Base-by-base conservation (phyloP, 2,888 invertebrate genomes). In the Didymodactylos carnosus region DNA sequence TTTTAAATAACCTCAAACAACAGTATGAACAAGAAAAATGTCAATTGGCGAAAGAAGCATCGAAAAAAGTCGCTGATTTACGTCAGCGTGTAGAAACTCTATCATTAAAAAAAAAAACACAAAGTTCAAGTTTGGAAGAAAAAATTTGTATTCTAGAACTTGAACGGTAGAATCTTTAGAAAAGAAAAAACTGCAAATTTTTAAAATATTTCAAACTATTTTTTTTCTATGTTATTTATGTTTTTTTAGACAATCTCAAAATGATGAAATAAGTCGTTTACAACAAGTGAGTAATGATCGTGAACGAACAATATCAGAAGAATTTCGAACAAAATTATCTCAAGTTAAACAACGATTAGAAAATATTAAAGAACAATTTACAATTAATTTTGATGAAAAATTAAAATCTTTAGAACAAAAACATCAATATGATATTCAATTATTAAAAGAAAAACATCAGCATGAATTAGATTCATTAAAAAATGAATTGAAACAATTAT, bases 21-120 rank as follows among this genome's bases (percentile, higher is more conserved):
- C 81, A 81, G 49, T 81, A 82, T 78, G 82, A 82, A 75, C 80
- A 80, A 72, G 81, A 82, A 75, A 78, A 81, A 49, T 79, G 80
- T 74, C 79, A 72, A n/a, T 77, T 80, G 72, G 78, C 79, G 73
- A 73, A 77, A 25, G 76, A 77, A 41, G 77, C 80, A 23, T 74
- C 80, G 43, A 14, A 35, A 6, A 35, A 25, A 25, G 23, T 71
- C 16, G 71, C 39, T 51, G 71, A 71, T 51, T 71, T 71, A 46
- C 46, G 35, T 49, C 35, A 19, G 13, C 71, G 71, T 49, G 71
- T 40, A 14, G 71, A 71, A 39, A 71, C 35, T 23, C 71, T 46
- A 13, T 46, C 46, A 25, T 13, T 35, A 46, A 51, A 39, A 23
- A 35, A 49, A 51, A 39, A 6, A n/a, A 46, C 46, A 39, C 71